Base-by-base conservation (phyloP, 2,797 vertebrate species). In the Erethizon dorsatum region DNA sequence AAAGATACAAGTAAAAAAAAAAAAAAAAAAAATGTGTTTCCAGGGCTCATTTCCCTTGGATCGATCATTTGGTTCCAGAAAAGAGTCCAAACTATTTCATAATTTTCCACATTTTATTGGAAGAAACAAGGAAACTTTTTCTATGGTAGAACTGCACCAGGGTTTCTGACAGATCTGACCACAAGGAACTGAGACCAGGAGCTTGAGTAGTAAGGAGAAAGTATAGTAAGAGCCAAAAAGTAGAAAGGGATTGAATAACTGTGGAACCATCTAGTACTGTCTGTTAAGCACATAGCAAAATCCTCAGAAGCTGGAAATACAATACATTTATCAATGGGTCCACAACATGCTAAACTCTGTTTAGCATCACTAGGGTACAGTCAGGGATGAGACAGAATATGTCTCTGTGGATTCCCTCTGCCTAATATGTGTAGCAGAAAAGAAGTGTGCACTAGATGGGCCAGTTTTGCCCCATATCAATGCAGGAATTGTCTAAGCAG, bases 61-160 rank as follows among this genome's bases (percentile, higher is more conserved):
- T 59, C 71, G 20, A 80, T 88, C 45, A 59, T 88, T 91, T 78
- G 28, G 73, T 95, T 26, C 24, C 61, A 89, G 41, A 28, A 89
- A 79, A 61, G 5, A 28, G 61, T 89, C 80, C 71, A 61, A 94
- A 52, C 2, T 17, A 9, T 78, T 73, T 67, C 20, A 61, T 79
- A 86, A 69, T 79, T 94, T 61, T 59, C 47, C 75, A 57, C 13
- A 28, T 45, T 75, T 92, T 31, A 67, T 56, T 83, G 61, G 47
- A 95, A 95, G 63, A 45, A 94, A 78, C 59, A 83, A 54, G 28
- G 91, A 71, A 50, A 33, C 14, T 33, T 78, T 52, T 2, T 59
- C 17, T 33, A 69, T 15, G 9, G 20, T 20, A 31, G 20, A 79
- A 59, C 26, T 83, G 26, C 31, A 33, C 26, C n/a, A 37, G 1